phyloP scores from a whole-genome alignment of 1,140 invertebrate genomes.

The Lamellibrachia luymesi region DNA sequence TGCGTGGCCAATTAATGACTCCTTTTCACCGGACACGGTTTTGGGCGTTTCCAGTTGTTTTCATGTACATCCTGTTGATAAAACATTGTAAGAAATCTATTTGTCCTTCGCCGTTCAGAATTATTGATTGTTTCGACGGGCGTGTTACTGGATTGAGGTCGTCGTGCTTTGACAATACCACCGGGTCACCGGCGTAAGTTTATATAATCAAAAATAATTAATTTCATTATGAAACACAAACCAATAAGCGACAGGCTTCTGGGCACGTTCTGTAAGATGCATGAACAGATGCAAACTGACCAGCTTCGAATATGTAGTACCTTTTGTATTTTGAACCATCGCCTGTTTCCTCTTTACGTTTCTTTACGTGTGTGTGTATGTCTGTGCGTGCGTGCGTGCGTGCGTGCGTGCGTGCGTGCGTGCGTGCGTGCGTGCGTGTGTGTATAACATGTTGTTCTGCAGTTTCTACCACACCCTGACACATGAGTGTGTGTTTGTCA shows the following conservation, averaged over 20 bases:
- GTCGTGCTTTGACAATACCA: background rate
- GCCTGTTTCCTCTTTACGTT: background rate
- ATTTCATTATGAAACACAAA: background rate
- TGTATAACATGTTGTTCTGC: background rate
- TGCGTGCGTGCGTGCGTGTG: background rate
- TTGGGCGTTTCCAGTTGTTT: background rate
- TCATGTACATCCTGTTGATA: background rate
- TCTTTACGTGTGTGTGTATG: background rate
- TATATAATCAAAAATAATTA: background rate
- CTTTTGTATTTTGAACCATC: background rate
- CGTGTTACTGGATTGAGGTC: background rate
- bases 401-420: background rate
- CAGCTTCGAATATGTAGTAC: background rate
- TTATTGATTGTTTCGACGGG: background rate
- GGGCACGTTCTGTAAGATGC: background rate
- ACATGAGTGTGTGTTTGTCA: conserved; percentile 46
- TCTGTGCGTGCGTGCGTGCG: background rate
- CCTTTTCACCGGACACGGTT: too few relatives aligned
- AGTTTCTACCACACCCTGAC: too few relatives aligned
- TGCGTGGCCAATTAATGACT: background rate
- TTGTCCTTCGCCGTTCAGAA: background rate
- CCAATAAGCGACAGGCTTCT: background rate
- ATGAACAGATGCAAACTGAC: background rate
- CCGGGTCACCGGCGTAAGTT: background rate
- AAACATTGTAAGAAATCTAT: background rate